Conservation (phyloP, 2,113 vertebrate species). For the Nerophis lumbriciformis region DNA sequence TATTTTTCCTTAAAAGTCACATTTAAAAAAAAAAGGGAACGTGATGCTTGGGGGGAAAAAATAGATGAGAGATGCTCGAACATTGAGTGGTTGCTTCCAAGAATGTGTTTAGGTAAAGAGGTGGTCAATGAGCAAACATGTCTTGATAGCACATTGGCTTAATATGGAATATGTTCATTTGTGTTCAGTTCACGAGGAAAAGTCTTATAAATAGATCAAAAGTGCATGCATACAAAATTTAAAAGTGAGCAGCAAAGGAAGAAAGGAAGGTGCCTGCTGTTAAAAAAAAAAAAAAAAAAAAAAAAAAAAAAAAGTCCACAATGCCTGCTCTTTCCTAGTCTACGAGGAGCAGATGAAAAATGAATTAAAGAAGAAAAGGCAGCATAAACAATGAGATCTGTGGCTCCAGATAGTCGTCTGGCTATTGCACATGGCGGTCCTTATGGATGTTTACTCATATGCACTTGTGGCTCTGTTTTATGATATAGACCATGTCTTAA, state of each 20-base stretch:
- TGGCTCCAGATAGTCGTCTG: slow-evolving; percentile 51
- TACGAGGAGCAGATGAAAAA: slow-evolving; percentile 64
- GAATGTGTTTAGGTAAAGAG: too few species aligned
- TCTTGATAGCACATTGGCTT: too few species aligned
- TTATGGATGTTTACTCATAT: slow-evolving; percentile 10
- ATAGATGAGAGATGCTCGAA: neutral
- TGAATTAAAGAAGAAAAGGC: slow-evolving; percentile 64
- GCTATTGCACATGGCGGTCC: slow-evolving; percentile 14
- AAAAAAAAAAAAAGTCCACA: slow-evolving; percentile 21
- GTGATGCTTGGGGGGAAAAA: neutral
- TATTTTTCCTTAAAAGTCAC: slow-evolving; percentile 8
- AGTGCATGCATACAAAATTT: slow-evolving; percentile 67
- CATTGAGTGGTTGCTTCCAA: too few species aligned
- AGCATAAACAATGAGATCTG: slow-evolving; percentile 63
- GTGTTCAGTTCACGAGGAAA: slow-evolving; percentile 46
- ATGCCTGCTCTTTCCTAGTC: slow-evolving; percentile 48
- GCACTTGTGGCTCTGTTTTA: slow-evolving; percentile 36
- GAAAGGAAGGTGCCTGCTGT: too few species aligned
- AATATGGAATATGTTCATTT: too few species aligned
- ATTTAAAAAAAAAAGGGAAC: neutral
- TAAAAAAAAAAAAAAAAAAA: too few species aligned
- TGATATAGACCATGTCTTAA: slow-evolving; percentile 30
- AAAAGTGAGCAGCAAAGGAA: slow-evolving; percentile 57
- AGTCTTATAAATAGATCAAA: slow-evolving; percentile 36
- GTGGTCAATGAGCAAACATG: too few species aligned